Conservation (phyloP, 2,797 vertebrate species). For the Diplodus sargus region DNA sequence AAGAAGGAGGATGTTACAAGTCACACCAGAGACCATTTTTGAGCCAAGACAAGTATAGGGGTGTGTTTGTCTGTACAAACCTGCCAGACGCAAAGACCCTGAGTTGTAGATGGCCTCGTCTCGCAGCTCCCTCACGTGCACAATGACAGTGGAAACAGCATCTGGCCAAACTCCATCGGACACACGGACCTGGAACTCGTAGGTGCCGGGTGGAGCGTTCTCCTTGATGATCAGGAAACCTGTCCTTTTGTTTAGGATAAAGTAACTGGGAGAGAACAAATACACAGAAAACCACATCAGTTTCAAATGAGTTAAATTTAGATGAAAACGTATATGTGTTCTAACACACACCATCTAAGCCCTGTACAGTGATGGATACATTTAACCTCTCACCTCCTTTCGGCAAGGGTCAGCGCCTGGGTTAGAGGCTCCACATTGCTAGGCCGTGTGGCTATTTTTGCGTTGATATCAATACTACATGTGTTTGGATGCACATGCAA, state of each 20-base stretch:
- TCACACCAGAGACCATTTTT: neutral
- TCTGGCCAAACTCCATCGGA: slow-evolving; percentile 94
- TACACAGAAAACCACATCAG: slow-evolving; percentile 1
- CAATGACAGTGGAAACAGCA: slow-evolving; percentile 85
- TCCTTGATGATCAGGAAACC: slow-evolving; percentile 91
- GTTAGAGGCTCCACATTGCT: no score
- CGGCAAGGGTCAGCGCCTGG: no score
- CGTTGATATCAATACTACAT: no score
- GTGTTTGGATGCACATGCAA: no score
- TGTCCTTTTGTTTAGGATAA: slow-evolving; percentile 90
- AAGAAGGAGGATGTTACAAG: neutral
- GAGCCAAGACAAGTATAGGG: neutral
- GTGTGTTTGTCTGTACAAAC: slow-evolving; percentile 67
- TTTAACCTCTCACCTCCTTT: no score
- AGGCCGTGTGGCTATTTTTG: no score
- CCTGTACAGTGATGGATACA: neutral
- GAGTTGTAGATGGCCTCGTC: slow-evolving; percentile 90
- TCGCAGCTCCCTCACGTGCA: slow-evolving; percentile 88
- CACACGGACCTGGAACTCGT: slow-evolving; percentile 89
- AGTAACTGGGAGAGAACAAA: slow-evolving; percentile 81
- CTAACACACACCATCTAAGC: neutral
- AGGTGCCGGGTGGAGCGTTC: slow-evolving; percentile 85
- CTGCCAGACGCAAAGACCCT: slow-evolving; percentile 88
- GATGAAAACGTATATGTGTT: neutral
- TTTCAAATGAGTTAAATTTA: neutral